Conservation (phyloP, 2,113 vertebrate genomes). For the Lycocorax pyrrhopterus region DNA sequence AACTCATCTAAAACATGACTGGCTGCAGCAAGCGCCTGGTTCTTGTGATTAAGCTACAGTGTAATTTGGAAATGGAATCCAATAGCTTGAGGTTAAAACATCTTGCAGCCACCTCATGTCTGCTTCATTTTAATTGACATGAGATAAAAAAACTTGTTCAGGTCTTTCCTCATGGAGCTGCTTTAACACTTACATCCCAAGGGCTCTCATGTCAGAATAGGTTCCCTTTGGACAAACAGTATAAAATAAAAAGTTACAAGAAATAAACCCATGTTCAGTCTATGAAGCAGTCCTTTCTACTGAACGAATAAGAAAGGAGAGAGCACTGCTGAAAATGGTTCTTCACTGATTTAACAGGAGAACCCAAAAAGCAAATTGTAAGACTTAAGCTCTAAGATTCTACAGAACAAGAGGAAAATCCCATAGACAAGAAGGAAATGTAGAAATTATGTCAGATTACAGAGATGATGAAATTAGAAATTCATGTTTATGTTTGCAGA, state of each 20-base stretch:
- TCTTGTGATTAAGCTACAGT: constrained; percentile 41
- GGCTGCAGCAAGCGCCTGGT: background rate
- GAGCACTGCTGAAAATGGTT: background rate
- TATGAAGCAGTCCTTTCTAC: background rate
- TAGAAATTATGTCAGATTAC: background rate
- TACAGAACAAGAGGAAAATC: background rate
- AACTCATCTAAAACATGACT: constrained; percentile 38
- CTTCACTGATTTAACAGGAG: background rate
- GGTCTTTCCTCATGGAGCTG: background rate
- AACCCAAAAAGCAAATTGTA: background rate
- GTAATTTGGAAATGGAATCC: constrained; percentile 42
- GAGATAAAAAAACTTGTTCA: background rate
- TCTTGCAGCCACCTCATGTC: background rate
- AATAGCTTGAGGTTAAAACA: constrained; percentile 17
- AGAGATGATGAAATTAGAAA: background rate
- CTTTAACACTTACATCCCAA: background rate
- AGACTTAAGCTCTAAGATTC: background rate
- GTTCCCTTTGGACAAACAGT: background rate
- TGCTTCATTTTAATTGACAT: constrained; percentile 32
- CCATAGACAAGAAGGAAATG: background rate
- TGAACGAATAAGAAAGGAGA: background rate
- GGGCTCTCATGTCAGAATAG: background rate
- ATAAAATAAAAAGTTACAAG: constrained; percentile 30
- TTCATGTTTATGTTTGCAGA: background rate
- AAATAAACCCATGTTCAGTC: background rate